Percentiles rank a stretch among this genome's conserved stretches.
Evolutionary conservation across 1,140 invertebrate genomes (phyloP).

Genomic region (Hylaeus anthracinus): DNA sequence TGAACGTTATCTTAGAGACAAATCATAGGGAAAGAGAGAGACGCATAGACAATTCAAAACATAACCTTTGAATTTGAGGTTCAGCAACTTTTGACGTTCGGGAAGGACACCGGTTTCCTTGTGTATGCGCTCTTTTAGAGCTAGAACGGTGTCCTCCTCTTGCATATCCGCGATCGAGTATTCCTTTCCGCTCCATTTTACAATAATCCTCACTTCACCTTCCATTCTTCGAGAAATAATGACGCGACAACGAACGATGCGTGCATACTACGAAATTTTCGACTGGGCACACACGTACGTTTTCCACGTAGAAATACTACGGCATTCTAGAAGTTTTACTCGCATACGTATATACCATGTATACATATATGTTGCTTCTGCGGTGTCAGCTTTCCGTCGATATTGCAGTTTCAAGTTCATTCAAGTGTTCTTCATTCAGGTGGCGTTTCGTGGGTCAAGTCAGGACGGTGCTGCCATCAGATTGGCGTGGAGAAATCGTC

Average conservation of each 20-base stretch:
- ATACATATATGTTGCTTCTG: neutral
- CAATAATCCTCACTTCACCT: constrained; percentile 83
- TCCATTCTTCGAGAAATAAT: constrained; percentile 68
- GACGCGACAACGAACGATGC: constrained; percentile 29
- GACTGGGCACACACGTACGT: neutral
- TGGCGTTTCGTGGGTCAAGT: neutral
- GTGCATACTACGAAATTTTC: constrained; percentile 16
- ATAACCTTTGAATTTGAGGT: constrained; percentile 94
- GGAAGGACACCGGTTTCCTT: constrained; percentile 92
- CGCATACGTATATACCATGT: too few species aligned
- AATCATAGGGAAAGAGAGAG: neutral
- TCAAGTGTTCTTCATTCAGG: neutral
- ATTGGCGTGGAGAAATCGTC: neutral
- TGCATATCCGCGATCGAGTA: constrained; percentile 86
- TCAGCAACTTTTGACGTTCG: constrained; percentile 95
- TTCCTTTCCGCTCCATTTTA: constrained; percentile 97
- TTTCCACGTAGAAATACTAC: neutral
- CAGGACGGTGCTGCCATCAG: constrained; percentile 38
- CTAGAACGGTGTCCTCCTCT: constrained; percentile 87
- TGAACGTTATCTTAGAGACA: neutral
- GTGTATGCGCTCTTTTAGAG: constrained; percentile 90
- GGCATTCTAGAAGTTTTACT: neutral
- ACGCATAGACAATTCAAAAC: constrained; percentile 53
- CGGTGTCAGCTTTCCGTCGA: constrained; percentile 10
- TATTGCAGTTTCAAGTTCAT: constrained; percentile 8